Percentiles rank a stretch among this genome's conserved stretches.
Evolutionary conservation across 2,797 vertebrate genomes (phyloP).

Genomic region (Tachyglossus aculeatus): DNA sequence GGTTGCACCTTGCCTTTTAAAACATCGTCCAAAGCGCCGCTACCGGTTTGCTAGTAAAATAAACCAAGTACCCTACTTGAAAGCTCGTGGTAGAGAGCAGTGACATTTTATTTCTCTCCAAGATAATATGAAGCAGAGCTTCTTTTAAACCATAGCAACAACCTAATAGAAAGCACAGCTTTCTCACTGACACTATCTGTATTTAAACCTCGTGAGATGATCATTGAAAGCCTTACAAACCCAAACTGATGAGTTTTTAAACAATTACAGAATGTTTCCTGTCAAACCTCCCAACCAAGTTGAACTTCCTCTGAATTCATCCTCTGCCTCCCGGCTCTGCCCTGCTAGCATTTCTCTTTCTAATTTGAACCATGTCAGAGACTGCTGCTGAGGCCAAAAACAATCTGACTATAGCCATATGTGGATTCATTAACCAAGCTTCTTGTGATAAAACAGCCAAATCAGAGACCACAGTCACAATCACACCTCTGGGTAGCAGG

Average conservation of each 20-base stretch:
- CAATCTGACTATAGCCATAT: background rate
- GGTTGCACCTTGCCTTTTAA: background rate
- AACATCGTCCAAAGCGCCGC: constrained; percentile 10
- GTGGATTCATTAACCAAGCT: background rate
- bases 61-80: background rate
- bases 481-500: too few species aligned
- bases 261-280: background rate
- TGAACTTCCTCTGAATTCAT: background rate
- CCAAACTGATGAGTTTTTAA: background rate
- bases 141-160: constrained; percentile 41
- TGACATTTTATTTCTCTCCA: constrained; percentile 9
- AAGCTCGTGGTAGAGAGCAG: background rate
- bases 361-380: background rate
- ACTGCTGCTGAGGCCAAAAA: background rate
- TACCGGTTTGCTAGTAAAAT: background rate
- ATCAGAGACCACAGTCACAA: background rate
- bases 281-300: background rate
- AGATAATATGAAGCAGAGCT: constrained; percentile 1
- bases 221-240: background rate
- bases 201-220: constrained; percentile 11
- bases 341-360: background rate
- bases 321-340: rapidly evolving
- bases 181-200: constrained; percentile 14
- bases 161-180: constrained; percentile 24
- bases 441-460: background rate